phyloP scores from a whole-genome alignment of 2,888 invertebrate genomes.

The Hydriomena furcata region DNA sequence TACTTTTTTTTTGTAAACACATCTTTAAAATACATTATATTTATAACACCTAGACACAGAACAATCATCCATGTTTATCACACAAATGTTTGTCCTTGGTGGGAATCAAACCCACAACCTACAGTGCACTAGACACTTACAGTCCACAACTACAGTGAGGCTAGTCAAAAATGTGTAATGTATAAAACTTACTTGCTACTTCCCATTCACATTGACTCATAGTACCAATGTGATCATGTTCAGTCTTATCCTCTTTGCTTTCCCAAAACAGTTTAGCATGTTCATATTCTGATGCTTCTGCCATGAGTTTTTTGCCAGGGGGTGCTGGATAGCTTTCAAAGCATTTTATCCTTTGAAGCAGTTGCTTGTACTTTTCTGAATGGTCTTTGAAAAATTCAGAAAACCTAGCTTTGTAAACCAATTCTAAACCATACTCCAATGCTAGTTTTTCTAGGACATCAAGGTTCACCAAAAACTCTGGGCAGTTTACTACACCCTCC shows the following conservation, averaged over 20 bases:
- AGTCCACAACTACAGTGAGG: no score
- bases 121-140: no score
- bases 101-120: no score
- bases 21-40: no score
- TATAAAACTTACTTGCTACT: constrained; percentile 92
- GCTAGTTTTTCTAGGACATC: constrained; percentile 91
- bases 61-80: no score
- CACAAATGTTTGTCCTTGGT: no score
- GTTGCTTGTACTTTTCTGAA: constrained; percentile 62
- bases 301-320: constrained; percentile 78
- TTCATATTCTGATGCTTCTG: constrained; percentile 86
- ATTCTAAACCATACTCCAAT: constrained; percentile 87
- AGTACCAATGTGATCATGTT: constrained; percentile 87
- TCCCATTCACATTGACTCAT: constrained; percentile 96
- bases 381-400: constrained; percentile 90
- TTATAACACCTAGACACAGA: no score
- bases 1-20: no score
- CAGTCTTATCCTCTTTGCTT: constrained; percentile 58
- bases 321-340: constrained; percentile 92
- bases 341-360: constrained; percentile 91
- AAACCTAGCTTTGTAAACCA: constrained; percentile 88
- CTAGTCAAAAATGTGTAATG: no score
- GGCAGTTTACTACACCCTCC: constrained; percentile 98
- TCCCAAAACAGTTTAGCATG: constrained; percentile 86
- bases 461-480: constrained; percentile 98